Evolutionary conservation across 2,888 invertebrate species (phyloP), one percentile per base, ranked within the genome.

Genomic region (Corbicula japonica): DNA sequence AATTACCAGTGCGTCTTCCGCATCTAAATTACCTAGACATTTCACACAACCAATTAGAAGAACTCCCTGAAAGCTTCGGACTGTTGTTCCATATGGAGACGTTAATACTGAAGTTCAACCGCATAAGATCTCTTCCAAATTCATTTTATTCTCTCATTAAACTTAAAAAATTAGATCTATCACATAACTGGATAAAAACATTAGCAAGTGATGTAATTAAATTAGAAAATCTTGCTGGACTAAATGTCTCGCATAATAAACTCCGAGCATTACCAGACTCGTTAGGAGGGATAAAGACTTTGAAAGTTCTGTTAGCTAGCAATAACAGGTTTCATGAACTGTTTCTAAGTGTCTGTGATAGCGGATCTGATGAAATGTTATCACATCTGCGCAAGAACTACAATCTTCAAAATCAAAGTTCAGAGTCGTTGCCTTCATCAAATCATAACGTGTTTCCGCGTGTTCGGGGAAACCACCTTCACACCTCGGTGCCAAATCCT

Each of bases 1-100:
- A 93, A 71, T 73, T 93, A 3, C 93, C 93, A 1, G 85, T 93
- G 18, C 86, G 92, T 23, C 85, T 93, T 46, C 93, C 93, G 2
- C 93, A 93, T 73, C 86, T 93, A 4, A 88, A 86, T 30, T 87
- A 88, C 72, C 79, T 93, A 4, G 90, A 93, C 77, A 84, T 93
- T 28, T 92, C 92, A 63, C 87, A 93, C 80, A 93, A 93, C 78
- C 87, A 88, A 38, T 78, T 93, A 10, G 71, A 83, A n/a, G 58
- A 60, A 0, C 80, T 93, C 18, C 93, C 93, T 1, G 89, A 92
- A 35, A 93, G 91, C 69, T 90, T 93, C 68, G 91, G 92, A 4
- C 87, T 93, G 10, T 83, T 93, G 32, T 92, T 93, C 80, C 93
- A 93, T 79, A 75, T 93, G 38, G 83, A 88, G 65, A 90, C 90